Evolutionary conservation across 2,113 vertebrate genomes (phyloP), one percentile per base, ranked within the genome.

Genomic region (Gavia stellata): DNA sequence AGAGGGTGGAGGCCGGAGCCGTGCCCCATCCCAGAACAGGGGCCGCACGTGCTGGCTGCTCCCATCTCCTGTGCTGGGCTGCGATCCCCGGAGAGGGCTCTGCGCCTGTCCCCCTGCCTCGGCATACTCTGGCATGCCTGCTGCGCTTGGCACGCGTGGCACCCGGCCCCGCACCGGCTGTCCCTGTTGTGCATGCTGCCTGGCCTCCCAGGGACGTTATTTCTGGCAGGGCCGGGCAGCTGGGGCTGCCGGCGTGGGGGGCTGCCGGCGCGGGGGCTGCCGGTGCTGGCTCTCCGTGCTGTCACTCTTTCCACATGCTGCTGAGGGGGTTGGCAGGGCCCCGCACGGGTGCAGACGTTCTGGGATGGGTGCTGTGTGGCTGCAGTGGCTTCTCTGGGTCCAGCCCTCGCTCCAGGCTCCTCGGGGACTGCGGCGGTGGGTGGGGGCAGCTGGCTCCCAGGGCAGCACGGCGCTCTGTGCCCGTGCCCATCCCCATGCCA

Each of bases 241-340:
- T 29, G 70, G 70, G 73, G 56, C 33, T 55, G 75, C 16, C 16
- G 17, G 38, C 4, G 31, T 7, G 31, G 16, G 71, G 31, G 38
- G 71, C 71, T 33, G 71, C 71, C 6, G 5, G 45, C 23, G 28
- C 18, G 14, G 68, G 49, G 36, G 28, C 70, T 29, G 55, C 72
- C 5, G 9, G 24, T 7, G 17, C 23, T 4, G 4, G 52, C 53
- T 65, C 38, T 34, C 21, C 1, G 3, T 2, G 3, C 47, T 28
- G 36, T 65, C 14, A 6, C 31, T 26, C 44, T 21, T 78, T 18
- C 28, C n/a, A 12, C 44, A 9, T 2, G 8, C 40, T n/a, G 40
- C 50, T 6, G 47, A 17, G 47, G 50, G 77, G 40, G 25, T 9
- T 36, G 49, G 40, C 1, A 7, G 74, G 58, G 33, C 8, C 17